phyloP scores from a whole-genome alignment of 2,797 vertebrate genomes.

The Poeciliopsis presidionis region DNA sequence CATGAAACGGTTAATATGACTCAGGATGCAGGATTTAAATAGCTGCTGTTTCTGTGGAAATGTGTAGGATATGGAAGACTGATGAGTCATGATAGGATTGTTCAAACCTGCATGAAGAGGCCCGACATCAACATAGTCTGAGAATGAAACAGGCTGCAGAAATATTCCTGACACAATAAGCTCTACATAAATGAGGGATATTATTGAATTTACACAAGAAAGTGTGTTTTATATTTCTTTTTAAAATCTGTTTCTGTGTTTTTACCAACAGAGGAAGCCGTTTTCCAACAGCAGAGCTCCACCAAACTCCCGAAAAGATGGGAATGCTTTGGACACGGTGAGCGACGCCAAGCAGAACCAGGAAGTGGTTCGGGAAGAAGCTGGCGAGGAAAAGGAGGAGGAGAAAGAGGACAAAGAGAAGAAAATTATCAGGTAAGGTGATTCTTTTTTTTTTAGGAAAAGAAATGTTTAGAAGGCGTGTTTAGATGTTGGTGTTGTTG shows the following conservation, averaged over 20 bases:
- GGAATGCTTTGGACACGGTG: constrained; percentile 63
- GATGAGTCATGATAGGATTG: not conserved
- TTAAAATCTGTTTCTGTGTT: constrained; percentile 5
- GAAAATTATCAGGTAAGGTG: constrained; percentile 84
- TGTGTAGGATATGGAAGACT: not conserved
- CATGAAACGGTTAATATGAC: not conserved
- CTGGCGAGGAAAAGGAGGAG: constrained; percentile 54
- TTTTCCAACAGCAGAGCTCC: constrained; percentile 73
- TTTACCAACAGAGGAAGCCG: constrained; percentile 66
- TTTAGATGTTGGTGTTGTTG: not conserved
- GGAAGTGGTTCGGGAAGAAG: constrained; percentile 39
- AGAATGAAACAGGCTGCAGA: not conserved
- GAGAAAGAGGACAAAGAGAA: constrained; percentile 66
- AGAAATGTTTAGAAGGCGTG: not conserved
- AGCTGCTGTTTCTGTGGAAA: not conserved
- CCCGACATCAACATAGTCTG: not conserved
- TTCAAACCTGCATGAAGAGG: not conserved
- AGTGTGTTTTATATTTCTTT: not conserved
- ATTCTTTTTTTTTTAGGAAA: not conserved
- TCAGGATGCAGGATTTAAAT: not conserved
- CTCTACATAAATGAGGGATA: too few relatives aligned
- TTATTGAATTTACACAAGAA: too few relatives aligned
- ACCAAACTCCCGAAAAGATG: constrained; percentile 58
- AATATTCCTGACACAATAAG: not conserved
- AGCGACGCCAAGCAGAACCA: constrained; percentile 47